Evolutionary conservation across 2,113 vertebrate species (phyloP), one percentile per base, ranked within the genome.

Genomic region (Vidua macroura): DNA sequence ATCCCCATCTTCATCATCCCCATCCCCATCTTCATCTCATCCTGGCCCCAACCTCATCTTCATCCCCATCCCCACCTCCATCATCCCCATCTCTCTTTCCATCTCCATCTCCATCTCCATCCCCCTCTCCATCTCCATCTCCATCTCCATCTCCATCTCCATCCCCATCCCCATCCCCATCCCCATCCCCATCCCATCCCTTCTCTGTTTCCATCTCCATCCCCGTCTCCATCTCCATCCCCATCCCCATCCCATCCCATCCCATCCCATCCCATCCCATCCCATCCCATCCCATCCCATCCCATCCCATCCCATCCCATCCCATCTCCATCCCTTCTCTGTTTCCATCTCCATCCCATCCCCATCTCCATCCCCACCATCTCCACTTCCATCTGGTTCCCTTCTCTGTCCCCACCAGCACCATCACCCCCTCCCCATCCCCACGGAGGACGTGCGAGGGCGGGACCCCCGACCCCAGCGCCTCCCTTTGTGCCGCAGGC

Each of bases 401-500:
- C 56, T 24, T 31, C 31, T 43, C 37, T 10, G 5, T 16, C 24
- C 15, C 6, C 18, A 5, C 14, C 10, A 28, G 17, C 28, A 8
- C 10, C 31, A 53, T 24, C 21, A 27, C 37, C 13, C 13, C 6
- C 13, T 15, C 43, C 19, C 53, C 53, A 8, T 6, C 4, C 39
- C 78, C 9, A 1, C 0, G 15, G 8, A 9, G 79, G 48, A 1
- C 5, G 3, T 16, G 39, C 23, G 68, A 74, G 66, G 19, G 52
- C 0, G 2, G 21, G 11, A 27, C 22, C 39, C 43, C 33, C 18
- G 2, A 0, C 41, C 16, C 39, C 16, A 3, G 1, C 0, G 0
- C 22, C 6, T 18, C 60, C 15, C 69, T 19, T 13, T 44, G 56
- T 92, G 3, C 68, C 27, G 4, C 93, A 98, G 98, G 64, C 97